These are phyloP conservation scores for Syrphus vitripennis DNA, from an alignment of 2,888 invertebrate genomes.

Conservation along the genomic window DNA sequence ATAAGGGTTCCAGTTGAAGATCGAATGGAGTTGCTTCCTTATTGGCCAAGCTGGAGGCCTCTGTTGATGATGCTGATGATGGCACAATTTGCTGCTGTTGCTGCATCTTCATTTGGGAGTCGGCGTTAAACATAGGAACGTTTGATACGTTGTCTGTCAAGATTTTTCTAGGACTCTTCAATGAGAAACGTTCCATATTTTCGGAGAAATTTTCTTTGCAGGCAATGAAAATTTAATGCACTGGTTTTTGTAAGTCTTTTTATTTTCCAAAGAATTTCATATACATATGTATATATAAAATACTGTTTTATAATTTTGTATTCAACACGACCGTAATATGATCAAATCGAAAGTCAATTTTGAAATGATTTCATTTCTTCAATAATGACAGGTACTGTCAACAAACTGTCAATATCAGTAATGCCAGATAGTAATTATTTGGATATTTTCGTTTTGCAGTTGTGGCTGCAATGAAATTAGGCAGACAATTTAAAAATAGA, in stretches of 20 bases:
- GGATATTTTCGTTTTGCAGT: too few species aligned
- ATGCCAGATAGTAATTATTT: too few species aligned
- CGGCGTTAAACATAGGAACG: slow-evolving; percentile 76
- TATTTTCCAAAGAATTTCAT: neutral
- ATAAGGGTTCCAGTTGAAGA: slow-evolving; percentile 90
- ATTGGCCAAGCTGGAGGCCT: slow-evolving; percentile 72
- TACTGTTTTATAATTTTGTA: neutral
- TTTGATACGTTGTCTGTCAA: slow-evolving; percentile 78
- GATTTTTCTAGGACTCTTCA: slow-evolving; percentile 81
- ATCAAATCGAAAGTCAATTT: slow-evolving; percentile 55
- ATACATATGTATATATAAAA: neutral
- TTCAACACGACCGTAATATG: slow-evolving; percentile 27
- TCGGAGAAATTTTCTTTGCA: slow-evolving; percentile 80
- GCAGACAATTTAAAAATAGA: too few species aligned
- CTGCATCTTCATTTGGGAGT: slow-evolving; percentile 52
- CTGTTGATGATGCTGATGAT: slow-evolving; percentile 19
- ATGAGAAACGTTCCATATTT: slow-evolving; percentile 80
- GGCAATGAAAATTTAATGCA: slow-evolving; percentile 73
- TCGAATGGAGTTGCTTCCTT: slow-evolving; percentile 76
- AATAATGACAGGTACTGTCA: too few species aligned
- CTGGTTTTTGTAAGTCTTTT: neutral
- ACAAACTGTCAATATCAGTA: too few species aligned
- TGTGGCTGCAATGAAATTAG: too few species aligned
- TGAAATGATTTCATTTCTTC: slow-evolving; percentile 35
- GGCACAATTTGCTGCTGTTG: slow-evolving; percentile 44